Evolutionary conservation across 1,140 invertebrate species (phyloP), one percentile per base, ranked within the genome.

Genomic region (Procambarus clarkii): DNA sequence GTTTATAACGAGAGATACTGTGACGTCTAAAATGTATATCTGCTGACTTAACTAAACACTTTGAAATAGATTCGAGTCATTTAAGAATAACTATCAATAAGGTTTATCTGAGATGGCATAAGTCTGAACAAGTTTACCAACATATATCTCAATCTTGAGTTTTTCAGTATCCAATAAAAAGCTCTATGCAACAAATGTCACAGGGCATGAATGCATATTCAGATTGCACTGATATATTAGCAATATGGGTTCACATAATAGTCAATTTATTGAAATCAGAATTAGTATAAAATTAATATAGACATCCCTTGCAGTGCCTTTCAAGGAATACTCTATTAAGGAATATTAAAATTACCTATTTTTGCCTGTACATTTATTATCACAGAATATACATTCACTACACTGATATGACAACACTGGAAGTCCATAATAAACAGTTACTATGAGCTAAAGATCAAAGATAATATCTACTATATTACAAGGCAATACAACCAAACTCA

Each of bases 381-480:
- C 64, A 89, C 79, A 89, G 87, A 89, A 89, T 89, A 89, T 89
- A 89, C 87, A 89, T 89, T 89, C 87, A 89, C 80, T 89, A 89
- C 87, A 89, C 60, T 89, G 79, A 87, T 87, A 79, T 77, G 77
- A 82, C 78, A 76, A 82, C 48, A 80, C 78, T 88, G 34, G 64
- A 81, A 82, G 50, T 74, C 69, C 50, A 50, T 82, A 54, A 86
- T 86, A 84, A 84, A 87, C 86, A 79, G 46, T 58, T 45, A 87
- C 77, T 79, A 87, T n/a, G 34, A 87, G 48, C 79, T 81, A 81
- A n/a, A 81, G 79, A n/a, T 81, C 48, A 81, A 81, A 54, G 34
- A 79, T 79, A 81, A 81, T 24, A 54, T 54, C 24, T 81, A 24
- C 18, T 81, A 54, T 81, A 50, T 54, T 81, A 81, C 79, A 81